Evolutionary conservation across 1,140 invertebrate species (phyloP), one percentile per base, ranked within the genome.

Genomic region (Potamilus streckersoni): DNA sequence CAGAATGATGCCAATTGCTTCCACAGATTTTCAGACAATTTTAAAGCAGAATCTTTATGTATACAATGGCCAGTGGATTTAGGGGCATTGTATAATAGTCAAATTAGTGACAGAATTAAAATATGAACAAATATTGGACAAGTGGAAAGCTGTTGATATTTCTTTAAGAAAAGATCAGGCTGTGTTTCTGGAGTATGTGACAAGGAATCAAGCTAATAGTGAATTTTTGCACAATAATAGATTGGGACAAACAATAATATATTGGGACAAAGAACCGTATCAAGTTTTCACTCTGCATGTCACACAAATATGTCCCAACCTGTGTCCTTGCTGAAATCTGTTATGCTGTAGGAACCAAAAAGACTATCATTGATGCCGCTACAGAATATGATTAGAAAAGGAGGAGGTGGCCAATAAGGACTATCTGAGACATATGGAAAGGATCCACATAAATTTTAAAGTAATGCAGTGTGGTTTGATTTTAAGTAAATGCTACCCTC

Each of bases 221-320:
- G 38, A 0, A 38, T 38, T 38, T 38, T 38, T 1, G 38, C 38
- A 59, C 65, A 56, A 69, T 60, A 27, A 76, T 59, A 72, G 81
- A 67, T 68, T 72, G 23, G 81, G 81, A 11, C 56, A 81, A 20
- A 73, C 65, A 56, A 69, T 60, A 27, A 76, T 59, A 72, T 79
- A 67, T 68, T 72, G 23, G 81, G 81, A 11, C 56, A 81, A 20
- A 73, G 80, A 19, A 82, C 81, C 3, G 79, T 78, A 16, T 82
- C 81, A 57, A 74, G 72, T 38, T 69, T 78, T 49, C 69, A 79
- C 49, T 31, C 27, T 23, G 79, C 76, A 13, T 81, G 81, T 65
- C n/a, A 38, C 23, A 76, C 71, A 16, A 56, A 27, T 27, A 2
- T 31, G 14, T 16, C 31, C 11, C 69, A 75, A 38, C 71, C 80